A percentile compares a stretch with the other conserved stretches of the same genome.
phyloP scores from a whole-genome alignment of 2,888 invertebrate species.

The Elgonia sp. region DNA sequence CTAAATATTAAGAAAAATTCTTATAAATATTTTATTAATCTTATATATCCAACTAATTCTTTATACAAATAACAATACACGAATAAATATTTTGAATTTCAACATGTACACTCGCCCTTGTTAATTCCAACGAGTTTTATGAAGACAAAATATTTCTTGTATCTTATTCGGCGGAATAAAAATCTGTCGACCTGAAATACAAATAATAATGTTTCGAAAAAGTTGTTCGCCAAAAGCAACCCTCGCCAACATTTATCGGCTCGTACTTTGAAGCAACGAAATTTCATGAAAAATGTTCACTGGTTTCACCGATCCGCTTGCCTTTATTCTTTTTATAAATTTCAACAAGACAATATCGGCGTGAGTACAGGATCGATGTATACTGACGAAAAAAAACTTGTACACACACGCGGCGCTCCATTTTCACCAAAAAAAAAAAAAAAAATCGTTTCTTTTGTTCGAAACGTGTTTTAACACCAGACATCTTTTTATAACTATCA shows the following conservation, averaged over 20 bases:
- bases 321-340: constrained; percentile 41
- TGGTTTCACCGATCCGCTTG: background rate
- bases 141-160: too few species aligned
- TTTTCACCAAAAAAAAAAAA: too few species aligned
- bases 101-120: too few species aligned
- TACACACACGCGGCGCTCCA: background rate
- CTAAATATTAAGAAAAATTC: too few species aligned
- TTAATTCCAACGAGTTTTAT: too few species aligned
- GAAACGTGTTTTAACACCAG: constrained; percentile 17
- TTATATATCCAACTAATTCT: too few species aligned
- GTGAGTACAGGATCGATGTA: constrained; percentile 19
- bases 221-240: background rate
- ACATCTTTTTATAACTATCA: constrained; percentile 7
- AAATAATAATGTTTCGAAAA: constrained; percentile 1
- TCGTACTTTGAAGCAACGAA: background rate
- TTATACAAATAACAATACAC: too few species aligned
- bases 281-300: constrained; percentile 14
- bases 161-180: too few species aligned
- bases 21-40: too few species aligned
- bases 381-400: background rate
- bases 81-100: too few species aligned
- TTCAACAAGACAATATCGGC: constrained; percentile 18
- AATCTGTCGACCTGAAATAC: background rate
- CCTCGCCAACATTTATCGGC: background rate
- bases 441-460: constrained; percentile 6